These are phyloP conservation scores for Girardinus metallicus DNA, from an alignment of 2,797 vertebrate genomes.

Conservation along the genomic window DNA sequence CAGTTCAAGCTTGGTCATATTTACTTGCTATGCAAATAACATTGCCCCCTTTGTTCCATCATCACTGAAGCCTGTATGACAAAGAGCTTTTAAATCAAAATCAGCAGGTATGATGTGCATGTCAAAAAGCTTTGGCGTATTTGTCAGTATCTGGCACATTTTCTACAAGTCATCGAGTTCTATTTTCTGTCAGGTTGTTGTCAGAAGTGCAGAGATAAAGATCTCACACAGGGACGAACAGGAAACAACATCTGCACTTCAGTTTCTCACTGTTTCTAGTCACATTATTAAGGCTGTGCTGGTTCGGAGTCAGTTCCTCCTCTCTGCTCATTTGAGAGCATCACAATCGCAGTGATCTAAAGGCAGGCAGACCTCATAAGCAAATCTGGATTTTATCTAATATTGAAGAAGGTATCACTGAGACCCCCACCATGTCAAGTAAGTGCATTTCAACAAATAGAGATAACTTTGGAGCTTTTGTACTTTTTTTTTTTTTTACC, in stretches of 20 bases:
- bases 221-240: slow-evolving; percentile 36
- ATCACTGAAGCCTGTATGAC: background rate
- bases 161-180: background rate
- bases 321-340: background rate
- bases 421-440: slow-evolving; percentile 52
- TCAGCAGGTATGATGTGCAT: background rate
- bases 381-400: background rate
- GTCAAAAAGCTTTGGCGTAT: background rate
- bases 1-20: too few relatives aligned
- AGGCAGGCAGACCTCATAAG: background rate
- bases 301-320: background rate
- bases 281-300: background rate
- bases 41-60: background rate
- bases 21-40: background rate
- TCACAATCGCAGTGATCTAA: background rate
- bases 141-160: background rate
- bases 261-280: slow-evolving; percentile 1
- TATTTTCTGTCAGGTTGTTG: background rate
- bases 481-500: background rate
- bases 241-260: slow-evolving; percentile 40
- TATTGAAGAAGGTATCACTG: background rate
- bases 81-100: background rate
- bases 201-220: slow-evolving; percentile 45
- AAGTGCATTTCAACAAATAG: slow-evolving; percentile 13
- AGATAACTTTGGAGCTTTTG: background rate